phyloP scores from a whole-genome alignment of 2,113 vertebrate genomes.

The Ailurus styani region DNA sequence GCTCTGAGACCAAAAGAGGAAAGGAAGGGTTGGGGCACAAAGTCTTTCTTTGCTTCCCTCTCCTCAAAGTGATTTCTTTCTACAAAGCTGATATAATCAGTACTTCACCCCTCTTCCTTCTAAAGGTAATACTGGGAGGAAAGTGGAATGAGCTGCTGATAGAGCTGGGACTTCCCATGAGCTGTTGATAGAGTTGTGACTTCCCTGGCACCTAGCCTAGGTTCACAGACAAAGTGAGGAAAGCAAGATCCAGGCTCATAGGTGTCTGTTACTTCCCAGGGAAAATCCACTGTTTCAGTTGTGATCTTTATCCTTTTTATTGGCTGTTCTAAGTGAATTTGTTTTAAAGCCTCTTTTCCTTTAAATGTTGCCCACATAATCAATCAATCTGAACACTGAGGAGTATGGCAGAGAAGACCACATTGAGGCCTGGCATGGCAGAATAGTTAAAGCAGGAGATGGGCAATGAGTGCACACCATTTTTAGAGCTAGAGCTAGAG shows the following conservation, averaged over 20 bases:
- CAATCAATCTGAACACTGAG: background rate
- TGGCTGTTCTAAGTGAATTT: background rate
- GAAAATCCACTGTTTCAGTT: background rate
- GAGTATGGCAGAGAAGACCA: background rate
- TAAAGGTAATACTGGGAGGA: background rate
- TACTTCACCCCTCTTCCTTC: background rate
- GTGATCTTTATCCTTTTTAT: background rate
- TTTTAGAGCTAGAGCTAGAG: background rate
- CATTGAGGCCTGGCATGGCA: background rate
- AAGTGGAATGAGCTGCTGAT: background rate
- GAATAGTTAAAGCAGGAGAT: background rate
- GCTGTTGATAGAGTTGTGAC: too few species aligned
- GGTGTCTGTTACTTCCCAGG: background rate
- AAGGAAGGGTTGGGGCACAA: background rate
- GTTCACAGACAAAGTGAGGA: background rate
- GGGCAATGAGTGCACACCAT: background rate
- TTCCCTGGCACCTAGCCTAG: background rate
- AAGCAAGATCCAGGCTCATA: background rate
- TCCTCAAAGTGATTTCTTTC: background rate
- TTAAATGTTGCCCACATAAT: background rate
- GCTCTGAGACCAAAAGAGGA: background rate
- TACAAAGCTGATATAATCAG: background rate
- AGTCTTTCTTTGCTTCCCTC: background rate
- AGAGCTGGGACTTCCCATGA: background rate
- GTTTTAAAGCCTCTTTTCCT: background rate